phyloP scores from a whole-genome alignment of 2,113 vertebrate species.

The Gobius niger region DNA sequence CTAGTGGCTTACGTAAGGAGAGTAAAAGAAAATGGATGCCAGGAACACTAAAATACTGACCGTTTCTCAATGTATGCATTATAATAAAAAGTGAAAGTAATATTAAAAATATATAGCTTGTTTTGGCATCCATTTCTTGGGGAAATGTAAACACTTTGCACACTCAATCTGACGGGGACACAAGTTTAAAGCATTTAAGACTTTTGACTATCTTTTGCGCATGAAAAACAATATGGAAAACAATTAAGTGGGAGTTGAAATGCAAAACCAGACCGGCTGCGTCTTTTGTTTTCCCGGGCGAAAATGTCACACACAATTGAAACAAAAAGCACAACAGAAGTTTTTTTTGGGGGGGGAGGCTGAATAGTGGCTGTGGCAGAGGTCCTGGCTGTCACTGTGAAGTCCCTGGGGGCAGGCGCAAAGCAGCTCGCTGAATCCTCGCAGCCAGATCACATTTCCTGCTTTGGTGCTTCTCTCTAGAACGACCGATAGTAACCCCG shows the following conservation, averaged over 20 bases:
- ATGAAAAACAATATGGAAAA: conserved; percentile 2
- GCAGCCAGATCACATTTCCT: conserved; percentile 71
- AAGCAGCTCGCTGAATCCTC: conserved; percentile 29
- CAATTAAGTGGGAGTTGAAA: neutral
- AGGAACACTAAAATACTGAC: too few species aligned
- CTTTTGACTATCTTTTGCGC: neutral
- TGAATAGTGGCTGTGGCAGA: conserved; percentile 56
- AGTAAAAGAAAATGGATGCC: neutral
- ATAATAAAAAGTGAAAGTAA: too few species aligned
- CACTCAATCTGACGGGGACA: neutral
- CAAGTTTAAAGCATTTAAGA: neutral
- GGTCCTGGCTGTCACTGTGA: conserved; percentile 38
- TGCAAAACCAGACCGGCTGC: conserved; percentile 27
- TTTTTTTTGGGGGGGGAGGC: conserved; percentile 24
- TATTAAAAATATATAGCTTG: too few species aligned
- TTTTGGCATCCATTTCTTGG: too few species aligned
- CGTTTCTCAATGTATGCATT: too few species aligned
- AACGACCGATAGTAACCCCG: conserved; percentile 88
- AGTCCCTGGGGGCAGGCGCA: conserved; percentile 46
- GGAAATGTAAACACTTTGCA: too few species aligned
- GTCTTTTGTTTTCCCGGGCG: conserved; percentile 35
- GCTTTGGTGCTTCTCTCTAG: conserved; percentile 67
- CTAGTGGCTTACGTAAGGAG: conserved; percentile 5
- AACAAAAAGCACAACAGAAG: conserved; percentile 50
- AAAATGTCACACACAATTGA: conserved; percentile 43